phyloP scores from a whole-genome alignment of 2,113 vertebrate genomes.

The Podarcis raffonei region DNA sequence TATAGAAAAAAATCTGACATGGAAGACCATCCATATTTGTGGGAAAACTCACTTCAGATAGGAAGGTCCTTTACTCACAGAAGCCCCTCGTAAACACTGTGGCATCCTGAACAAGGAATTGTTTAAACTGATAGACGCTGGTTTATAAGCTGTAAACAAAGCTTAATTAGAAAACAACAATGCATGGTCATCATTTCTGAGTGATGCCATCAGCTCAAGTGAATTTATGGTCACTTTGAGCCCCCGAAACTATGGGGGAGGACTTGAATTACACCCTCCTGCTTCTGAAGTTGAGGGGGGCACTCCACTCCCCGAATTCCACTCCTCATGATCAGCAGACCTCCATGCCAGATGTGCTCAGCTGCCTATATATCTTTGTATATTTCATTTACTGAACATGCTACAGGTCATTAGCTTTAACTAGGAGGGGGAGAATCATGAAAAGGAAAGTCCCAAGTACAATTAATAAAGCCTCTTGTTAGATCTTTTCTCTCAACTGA shows the following conservation, averaged over 20 bases:
- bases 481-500: conserved; percentile 15
- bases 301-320: not conserved
- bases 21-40: not conserved
- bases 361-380: conserved; percentile 40
- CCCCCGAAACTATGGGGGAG: not conserved
- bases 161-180: not conserved
- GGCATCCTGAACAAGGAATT: not conserved
- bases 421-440: conserved; percentile 50
- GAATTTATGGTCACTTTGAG: no score
- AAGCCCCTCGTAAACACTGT: not conserved
- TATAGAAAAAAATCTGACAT: not conserved
- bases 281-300: not conserved
- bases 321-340: fast-evolving
- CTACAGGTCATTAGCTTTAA: conserved; percentile 70
- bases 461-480: conserved; percentile 71
- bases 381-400: conserved; percentile 65
- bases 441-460: conserved; percentile 51
- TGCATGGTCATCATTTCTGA: not conserved
- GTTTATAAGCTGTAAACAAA: not conserved
- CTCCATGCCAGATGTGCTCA: not conserved
- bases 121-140: not conserved
- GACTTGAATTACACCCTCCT: not conserved
- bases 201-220: no score
- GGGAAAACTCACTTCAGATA: not conserved
- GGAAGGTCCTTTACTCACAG: not conserved